Conservation (phyloP, 2,113 vertebrate genomes). For the Spea multiplicata region DNA sequence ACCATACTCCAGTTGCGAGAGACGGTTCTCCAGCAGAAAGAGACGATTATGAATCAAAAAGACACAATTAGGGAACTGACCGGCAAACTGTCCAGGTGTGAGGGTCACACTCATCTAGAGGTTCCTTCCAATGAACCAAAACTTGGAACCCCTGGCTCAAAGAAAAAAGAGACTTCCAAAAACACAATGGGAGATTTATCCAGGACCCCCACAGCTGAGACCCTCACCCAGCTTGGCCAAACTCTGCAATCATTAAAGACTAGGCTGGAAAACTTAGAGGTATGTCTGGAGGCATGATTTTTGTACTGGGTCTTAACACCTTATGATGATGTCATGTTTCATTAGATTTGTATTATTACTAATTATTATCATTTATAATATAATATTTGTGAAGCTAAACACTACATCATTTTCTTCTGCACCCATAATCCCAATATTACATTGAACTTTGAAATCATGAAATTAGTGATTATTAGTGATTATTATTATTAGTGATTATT, state of each 20-base stretch:
- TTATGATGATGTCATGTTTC: too few species aligned
- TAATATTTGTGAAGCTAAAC: too few species aligned
- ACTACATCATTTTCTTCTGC: too few species aligned
- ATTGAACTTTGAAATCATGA: too few species aligned
- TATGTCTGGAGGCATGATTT: conserved; percentile 57
- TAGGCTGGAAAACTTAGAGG: conserved; percentile 92
- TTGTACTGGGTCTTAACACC: too few species aligned
- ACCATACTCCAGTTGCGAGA: conserved; percentile 90
- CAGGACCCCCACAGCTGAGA: conserved; percentile 85
- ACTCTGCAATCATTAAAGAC: conserved; percentile 93
- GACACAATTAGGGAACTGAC: conserved; percentile 94
- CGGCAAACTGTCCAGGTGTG: conserved; percentile 88
- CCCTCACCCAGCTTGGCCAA: conserved; percentile 89
- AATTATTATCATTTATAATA: too few species aligned
- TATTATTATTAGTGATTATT: too few species aligned
- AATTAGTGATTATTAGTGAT: too few species aligned
- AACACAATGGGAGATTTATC: conserved; percentile 94
- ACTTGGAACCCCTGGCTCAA: conserved; percentile 59
- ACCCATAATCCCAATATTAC: too few species aligned
- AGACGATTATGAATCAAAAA: conserved; percentile 93
- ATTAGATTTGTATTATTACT: too few species aligned
- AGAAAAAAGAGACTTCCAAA: conserved; percentile 76
- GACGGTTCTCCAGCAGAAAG: conserved; percentile 93
- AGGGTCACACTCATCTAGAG: conserved; percentile 81
- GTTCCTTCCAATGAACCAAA: conserved; percentile 66